These are phyloP conservation scores for Myopa tessellatipennis DNA, from an alignment of 2,888 invertebrate species.

Conservation along the genomic window DNA sequence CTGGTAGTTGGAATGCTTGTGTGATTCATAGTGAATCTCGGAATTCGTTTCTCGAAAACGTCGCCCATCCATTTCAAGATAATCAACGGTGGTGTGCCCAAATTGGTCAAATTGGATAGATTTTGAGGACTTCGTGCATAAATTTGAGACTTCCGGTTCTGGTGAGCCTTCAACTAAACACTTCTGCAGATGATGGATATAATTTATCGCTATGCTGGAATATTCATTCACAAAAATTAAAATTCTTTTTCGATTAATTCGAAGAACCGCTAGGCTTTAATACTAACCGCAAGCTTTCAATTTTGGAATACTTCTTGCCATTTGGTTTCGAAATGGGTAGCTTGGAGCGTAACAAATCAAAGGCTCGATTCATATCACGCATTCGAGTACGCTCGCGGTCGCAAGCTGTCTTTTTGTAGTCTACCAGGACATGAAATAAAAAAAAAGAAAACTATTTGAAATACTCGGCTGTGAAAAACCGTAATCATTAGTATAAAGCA, in stretches of 20 bases:
- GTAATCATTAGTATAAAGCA: background rate
- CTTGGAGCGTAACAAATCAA: conserved; percentile 80
- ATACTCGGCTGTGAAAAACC: background rate
- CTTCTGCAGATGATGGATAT: conserved; percentile 78
- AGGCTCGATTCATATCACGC: conserved; percentile 88
- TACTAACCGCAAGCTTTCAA: conserved; percentile 80
- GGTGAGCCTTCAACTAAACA: conserved; percentile 55
- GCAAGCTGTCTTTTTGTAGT: conserved; percentile 86
- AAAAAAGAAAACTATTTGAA: background rate
- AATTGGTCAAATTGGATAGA: background rate
- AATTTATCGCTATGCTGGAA: conserved; percentile 78
- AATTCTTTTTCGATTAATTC: background rate
- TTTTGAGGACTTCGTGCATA: conserved; percentile 2
- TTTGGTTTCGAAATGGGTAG: conserved; percentile 82
- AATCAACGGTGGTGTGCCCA: conserved; percentile 43
- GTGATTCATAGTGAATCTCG: conserved; percentile 42
- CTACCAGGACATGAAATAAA: conserved; percentile 65
- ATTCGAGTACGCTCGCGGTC: conserved; percentile 85
- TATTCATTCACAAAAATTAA: background rate
- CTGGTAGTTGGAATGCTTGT: conserved; percentile 35
- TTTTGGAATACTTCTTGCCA: conserved; percentile 87
- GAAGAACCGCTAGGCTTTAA: background rate
- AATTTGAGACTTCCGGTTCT: conserved; percentile 48
- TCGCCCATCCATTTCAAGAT: conserved; percentile 44
- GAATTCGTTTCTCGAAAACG: conserved; percentile 30